Evolutionary conservation across 23 tunicate genomes (phyloP).

Genomic region (Trididemnum nubilum): DNA sequence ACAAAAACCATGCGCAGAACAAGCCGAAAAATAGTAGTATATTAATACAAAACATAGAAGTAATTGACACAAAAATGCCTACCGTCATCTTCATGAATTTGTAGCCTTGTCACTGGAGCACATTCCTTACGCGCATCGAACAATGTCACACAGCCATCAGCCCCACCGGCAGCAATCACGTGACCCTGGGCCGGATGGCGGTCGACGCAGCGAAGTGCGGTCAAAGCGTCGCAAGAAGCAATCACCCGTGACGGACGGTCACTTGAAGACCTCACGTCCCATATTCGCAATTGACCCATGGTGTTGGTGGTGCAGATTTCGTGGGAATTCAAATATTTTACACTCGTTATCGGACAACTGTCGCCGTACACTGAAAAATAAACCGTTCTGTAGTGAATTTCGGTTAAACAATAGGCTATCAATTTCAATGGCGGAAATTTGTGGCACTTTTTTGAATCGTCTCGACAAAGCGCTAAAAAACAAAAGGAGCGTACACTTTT

Average conservation of each 20-base stretch:
- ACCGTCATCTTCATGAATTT: constrained; percentile 82
- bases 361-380: constrained; percentile 38
- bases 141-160: constrained; percentile 81
- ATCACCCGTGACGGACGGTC: constrained; percentile 56
- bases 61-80: no score
- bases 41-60: no score
- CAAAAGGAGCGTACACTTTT: no score
- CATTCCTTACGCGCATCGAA: constrained; percentile 80
- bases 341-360: constrained; percentile 75
- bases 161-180: constrained; percentile 77
- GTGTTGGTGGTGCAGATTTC: constrained; percentile 66
- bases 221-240: constrained; percentile 54
- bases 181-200: constrained; percentile 83
- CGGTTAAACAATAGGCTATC: no score
- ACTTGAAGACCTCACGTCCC: constrained; percentile 59
- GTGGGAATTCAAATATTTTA: constrained; percentile 40
- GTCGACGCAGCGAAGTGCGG: constrained; percentile 49
- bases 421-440: background rate
- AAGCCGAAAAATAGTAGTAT: no score
- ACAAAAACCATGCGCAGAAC: no score
- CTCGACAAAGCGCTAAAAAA: no score
- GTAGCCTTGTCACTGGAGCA: constrained; percentile 67
- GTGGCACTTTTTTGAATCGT: no score
- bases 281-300: constrained; percentile 74
- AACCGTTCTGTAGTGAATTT: no score